Evolutionary conservation across 2,797 vertebrate genomes (phyloP).

Genomic region (Tapera naevia): DNA sequence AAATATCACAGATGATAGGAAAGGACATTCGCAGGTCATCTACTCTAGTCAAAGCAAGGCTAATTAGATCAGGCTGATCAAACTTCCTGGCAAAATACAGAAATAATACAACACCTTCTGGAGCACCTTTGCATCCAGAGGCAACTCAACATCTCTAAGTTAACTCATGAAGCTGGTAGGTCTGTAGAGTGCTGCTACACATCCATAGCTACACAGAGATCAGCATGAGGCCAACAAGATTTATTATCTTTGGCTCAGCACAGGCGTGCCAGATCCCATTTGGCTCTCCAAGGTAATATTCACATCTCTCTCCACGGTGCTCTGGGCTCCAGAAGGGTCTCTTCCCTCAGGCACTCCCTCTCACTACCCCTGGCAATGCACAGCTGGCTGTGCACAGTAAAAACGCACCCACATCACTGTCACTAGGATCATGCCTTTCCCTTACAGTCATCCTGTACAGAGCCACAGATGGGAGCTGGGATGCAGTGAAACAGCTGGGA

Average conservation of each 20-base stretch:
- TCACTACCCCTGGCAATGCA: accelerated
- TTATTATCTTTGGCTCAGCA: not conserved
- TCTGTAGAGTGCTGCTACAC: not conserved
- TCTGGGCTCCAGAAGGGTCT: not conserved
- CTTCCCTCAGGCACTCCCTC: not conserved
- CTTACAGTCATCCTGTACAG: not conserved
- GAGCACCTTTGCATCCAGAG: not conserved
- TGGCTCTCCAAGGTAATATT: not conserved
- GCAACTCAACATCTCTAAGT: not conserved
- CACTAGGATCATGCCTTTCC: not conserved
- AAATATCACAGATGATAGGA: not conserved
- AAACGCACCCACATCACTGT: accelerated
- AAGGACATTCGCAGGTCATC: not conserved
- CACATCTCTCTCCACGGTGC: accelerated
- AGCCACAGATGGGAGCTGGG: accelerated
- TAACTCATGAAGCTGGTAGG: not conserved
- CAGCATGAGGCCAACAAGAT: not conserved
- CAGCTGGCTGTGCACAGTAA: not conserved
- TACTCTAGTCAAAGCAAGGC: not conserved
- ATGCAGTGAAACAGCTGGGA: accelerated
- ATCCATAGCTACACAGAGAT: not conserved
- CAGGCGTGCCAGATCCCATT: not conserved
- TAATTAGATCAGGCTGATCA: not conserved
- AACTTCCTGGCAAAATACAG: not conserved
- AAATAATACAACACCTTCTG: not conserved